Percentiles rank a stretch among this genome's conserved stretches.
Conservation (phyloP, 2,113 vertebrate species). For the Rostratula benghalensis region DNA sequence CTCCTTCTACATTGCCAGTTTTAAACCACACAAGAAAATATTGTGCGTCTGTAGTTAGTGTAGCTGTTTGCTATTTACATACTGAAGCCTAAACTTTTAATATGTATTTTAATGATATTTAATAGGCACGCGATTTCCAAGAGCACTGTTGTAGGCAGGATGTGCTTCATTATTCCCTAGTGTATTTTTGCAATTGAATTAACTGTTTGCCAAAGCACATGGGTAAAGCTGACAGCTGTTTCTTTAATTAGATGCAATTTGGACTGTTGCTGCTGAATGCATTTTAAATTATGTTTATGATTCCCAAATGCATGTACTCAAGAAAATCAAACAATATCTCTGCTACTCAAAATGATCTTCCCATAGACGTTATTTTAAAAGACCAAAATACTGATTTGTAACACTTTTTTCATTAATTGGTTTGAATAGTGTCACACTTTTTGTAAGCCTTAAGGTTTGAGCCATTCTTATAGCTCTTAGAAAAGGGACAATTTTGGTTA, state of each 20-base stretch:
- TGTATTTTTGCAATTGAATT: conserved; percentile 58
- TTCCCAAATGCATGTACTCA: conserved; percentile 57
- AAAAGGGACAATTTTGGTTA: background rate
- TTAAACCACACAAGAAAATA: conserved; percentile 3
- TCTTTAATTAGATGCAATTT: conserved; percentile 51
- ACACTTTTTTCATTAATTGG: conserved; percentile 1
- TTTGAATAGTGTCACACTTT: background rate
- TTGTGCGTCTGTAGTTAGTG: background rate
- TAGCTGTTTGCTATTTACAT: conserved; percentile 56
- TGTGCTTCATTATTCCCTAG: conserved; percentile 48
- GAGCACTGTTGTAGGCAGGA: background rate
- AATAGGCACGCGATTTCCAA: conserved; percentile 28
- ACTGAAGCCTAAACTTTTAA: conserved; percentile 54
- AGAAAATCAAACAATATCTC: conserved; percentile 63
- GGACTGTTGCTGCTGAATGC: conserved; percentile 62
- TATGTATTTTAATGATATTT: conserved; percentile 39
- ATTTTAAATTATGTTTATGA: conserved; percentile 70
- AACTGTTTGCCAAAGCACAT: conserved; percentile 52
- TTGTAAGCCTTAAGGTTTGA: background rate
- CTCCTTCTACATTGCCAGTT: background rate
- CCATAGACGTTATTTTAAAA: background rate
- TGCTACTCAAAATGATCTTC: conserved; percentile 31
- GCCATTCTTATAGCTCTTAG: background rate
- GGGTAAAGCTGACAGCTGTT: conserved; percentile 57
- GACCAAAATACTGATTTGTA: conserved; percentile 57